Evolutionary conservation across 2,888 invertebrate species (phyloP).

Genomic region (Rotaria socialis): DNA sequence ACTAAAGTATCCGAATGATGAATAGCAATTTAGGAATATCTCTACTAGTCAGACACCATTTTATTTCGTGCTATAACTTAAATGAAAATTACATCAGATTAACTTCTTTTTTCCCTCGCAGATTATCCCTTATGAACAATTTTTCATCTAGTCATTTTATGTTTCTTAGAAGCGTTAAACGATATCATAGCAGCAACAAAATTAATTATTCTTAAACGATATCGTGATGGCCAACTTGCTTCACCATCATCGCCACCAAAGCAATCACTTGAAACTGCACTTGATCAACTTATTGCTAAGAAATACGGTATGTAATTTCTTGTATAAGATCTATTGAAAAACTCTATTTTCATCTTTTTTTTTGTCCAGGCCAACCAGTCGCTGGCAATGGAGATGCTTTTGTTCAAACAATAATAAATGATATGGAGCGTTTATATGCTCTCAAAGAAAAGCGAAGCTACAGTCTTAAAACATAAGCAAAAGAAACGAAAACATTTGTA

Average conservation of each 20-base stretch:
- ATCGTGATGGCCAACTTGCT: background rate
- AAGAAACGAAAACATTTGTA: background rate
- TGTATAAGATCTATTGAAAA: too few relatives aligned
- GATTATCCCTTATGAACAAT: too few relatives aligned
- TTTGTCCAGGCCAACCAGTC: background rate
- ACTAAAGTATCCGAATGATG: too few relatives aligned
- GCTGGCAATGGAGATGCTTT: constrained; percentile 45
- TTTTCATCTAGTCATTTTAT: too few relatives aligned
- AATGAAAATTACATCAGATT: too few relatives aligned
- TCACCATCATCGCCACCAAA: constrained; percentile 26
- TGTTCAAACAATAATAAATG: constrained; percentile 43
- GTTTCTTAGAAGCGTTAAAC: background rate
- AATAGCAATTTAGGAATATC: too few relatives aligned
- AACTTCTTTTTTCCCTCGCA: too few relatives aligned
- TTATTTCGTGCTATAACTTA: too few relatives aligned
- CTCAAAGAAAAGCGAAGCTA: constrained; percentile 31
- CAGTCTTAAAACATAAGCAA: constrained; percentile 19
- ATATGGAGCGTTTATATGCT: constrained; percentile 28
- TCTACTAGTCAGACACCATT: too few relatives aligned
- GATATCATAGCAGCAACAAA: background rate
- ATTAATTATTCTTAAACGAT: background rate
- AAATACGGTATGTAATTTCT: constrained; percentile 26
- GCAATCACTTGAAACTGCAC: constrained; percentile 19
- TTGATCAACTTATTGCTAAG: constrained; percentile 25
- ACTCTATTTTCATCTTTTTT: too few relatives aligned